Evolutionary conservation across 1,140 invertebrate species (phyloP).

Genomic region (Onthophagus taurus): DNA sequence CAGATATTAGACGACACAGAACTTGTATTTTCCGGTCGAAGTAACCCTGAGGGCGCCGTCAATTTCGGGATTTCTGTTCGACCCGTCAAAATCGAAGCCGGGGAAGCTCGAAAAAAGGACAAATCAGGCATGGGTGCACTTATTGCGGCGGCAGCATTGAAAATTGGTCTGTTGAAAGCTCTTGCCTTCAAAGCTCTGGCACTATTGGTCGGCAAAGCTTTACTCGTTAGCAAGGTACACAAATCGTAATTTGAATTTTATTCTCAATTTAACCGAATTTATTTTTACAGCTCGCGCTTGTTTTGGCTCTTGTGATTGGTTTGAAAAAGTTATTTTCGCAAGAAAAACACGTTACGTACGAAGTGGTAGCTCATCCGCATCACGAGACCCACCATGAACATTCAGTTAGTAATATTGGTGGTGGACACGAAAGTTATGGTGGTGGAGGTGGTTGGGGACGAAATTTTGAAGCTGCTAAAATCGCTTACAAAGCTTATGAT

Average conservation of each 20-base stretch:
- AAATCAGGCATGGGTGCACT: constrained; percentile 65
- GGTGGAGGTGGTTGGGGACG: constrained; percentile 40
- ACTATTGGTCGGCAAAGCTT: constrained; percentile 72
- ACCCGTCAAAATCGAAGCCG: constrained; percentile 39
- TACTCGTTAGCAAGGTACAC: constrained; percentile 61
- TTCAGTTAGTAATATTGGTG: constrained; percentile 28
- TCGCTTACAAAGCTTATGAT: constrained; percentile 55
- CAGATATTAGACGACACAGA: constrained; percentile 62
- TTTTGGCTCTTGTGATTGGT: constrained; percentile 68
- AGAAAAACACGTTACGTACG: constrained; percentile 65
- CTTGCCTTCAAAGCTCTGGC: constrained; percentile 69
- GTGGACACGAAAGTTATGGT: constrained; percentile 44
- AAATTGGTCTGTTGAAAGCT: constrained; percentile 68
- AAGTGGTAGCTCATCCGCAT: constrained; percentile 59
- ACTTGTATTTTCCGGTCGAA: constrained; percentile 57
- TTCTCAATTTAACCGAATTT: constrained; percentile 7
- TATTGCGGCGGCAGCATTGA: constrained; percentile 64
- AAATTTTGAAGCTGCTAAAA: constrained; percentile 42
- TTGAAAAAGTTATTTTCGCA: constrained; percentile 71
- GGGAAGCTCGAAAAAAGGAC: constrained; percentile 54
- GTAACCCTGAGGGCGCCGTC: constrained; percentile 58
- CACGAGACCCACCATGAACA: constrained; percentile 45
- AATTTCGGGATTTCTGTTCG: constrained; percentile 64
- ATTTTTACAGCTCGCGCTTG: constrained; percentile 52
- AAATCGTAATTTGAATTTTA: constrained; percentile 7